These are phyloP conservation scores for Dasysyrphus albostriatus DNA, from an alignment of 2,888 invertebrate genomes.

Conservation along the genomic window DNA sequence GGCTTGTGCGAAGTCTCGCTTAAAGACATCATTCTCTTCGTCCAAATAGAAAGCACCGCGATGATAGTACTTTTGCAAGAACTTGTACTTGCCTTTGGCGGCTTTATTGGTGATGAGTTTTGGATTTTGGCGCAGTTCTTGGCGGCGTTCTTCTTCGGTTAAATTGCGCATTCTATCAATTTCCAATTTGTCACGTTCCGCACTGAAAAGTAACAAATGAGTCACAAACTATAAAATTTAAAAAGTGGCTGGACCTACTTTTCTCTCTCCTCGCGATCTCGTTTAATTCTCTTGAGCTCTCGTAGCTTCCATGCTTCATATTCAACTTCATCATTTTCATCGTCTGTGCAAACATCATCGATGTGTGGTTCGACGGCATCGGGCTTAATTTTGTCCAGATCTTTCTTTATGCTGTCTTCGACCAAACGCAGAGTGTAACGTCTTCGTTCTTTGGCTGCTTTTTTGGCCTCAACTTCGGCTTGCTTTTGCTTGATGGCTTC, in stretches of 20 bases:
- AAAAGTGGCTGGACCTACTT: slow-evolving; percentile 86
- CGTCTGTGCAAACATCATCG: slow-evolving; percentile 95
- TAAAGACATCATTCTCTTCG: slow-evolving; percentile 94
- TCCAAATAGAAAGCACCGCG: slow-evolving; percentile 99
- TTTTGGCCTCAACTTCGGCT: slow-evolving; percentile 92
- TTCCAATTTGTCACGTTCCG: slow-evolving; percentile 94
- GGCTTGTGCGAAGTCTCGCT: slow-evolving; percentile 96
- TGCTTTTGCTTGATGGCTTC: slow-evolving; percentile 94
- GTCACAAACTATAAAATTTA: not conserved
- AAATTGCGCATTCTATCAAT: slow-evolving; percentile 95
- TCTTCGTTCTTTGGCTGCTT: slow-evolving; percentile 94
- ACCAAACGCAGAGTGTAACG: slow-evolving; percentile 95
- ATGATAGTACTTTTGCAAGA: slow-evolving; percentile 99
- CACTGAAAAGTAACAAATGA: slow-evolving; percentile 84
- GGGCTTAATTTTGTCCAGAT: slow-evolving; percentile 87
- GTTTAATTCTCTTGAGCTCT: slow-evolving; percentile 97
- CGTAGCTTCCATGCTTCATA: slow-evolving; percentile 99
- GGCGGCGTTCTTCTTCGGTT: slow-evolving; percentile 97
- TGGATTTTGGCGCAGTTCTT: slow-evolving; percentile 95
- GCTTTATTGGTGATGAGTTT: slow-evolving; percentile 97
- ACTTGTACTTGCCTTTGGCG: slow-evolving; percentile 99
- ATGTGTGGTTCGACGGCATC: slow-evolving; percentile 91
- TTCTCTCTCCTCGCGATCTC: slow-evolving; percentile 98
- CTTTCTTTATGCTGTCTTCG: slow-evolving; percentile 94
- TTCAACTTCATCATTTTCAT: slow-evolving; percentile 97